Evolutionary conservation across 2,113 vertebrate species (phyloP).

Genomic region (Microtus oregoni): DNA sequence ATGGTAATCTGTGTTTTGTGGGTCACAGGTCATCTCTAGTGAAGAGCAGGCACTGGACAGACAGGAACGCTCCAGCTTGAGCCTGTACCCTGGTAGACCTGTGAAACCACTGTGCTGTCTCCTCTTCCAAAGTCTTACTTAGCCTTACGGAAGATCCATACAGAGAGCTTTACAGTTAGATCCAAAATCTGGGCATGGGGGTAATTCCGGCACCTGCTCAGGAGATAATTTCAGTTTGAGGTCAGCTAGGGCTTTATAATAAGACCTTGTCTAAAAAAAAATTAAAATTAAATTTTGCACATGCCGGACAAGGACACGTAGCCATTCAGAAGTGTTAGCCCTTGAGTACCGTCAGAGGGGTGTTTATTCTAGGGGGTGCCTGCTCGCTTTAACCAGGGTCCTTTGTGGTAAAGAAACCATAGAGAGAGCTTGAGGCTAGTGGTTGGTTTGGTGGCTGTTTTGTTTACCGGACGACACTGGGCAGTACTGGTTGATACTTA

Average conservation of each 20-base stretch:
- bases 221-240: background rate
- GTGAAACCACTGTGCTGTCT: background rate
- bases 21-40: background rate
- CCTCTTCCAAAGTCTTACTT: too few relatives aligned
- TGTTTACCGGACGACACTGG: too few relatives aligned
- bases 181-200: background rate
- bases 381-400: background rate
- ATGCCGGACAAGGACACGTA: too few relatives aligned
- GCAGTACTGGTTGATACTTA: background rate
- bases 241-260: background rate
- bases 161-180: background rate
- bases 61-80: too few relatives aligned
- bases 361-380: fast-evolving
- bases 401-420: background rate
- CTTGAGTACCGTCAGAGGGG: background rate
- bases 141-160: background rate
- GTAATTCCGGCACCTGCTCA: background rate
- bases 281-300: background rate
- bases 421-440: background rate
- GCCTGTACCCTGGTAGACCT: background rate
- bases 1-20: background rate
- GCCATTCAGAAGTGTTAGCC: background rate
- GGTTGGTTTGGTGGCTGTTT: background rate
- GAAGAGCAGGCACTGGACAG: background rate
- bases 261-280: background rate